Evolutionary conservation across 2,888 invertebrate genomes (phyloP).

Genomic region (Leptopterna dolabrata): DNA sequence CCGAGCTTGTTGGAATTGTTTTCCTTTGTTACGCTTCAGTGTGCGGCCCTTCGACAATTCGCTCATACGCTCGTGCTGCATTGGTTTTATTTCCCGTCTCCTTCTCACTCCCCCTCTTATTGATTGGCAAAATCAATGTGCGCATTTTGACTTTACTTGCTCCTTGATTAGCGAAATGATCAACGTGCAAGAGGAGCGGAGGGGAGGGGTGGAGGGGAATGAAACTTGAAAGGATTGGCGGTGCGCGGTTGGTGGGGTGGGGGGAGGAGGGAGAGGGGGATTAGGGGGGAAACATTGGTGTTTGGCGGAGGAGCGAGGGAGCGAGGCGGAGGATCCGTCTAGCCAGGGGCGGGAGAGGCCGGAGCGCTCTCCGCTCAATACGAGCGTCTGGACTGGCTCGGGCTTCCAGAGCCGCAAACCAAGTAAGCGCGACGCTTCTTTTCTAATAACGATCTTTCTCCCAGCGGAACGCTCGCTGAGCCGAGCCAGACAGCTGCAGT

Average conservation of each 20-base stretch:
- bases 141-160: not conserved
- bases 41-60: no score
- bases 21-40: no score
- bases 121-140: not conserved
- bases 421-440: slow-evolving; percentile 13
- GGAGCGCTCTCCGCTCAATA: not conserved
- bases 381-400: not conserved
- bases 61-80: no score
- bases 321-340: not conserved
- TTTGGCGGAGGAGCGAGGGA: not conserved
- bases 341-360: not conserved
- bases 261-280: not conserved
- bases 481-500: slow-evolving; percentile 22
- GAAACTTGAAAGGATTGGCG: not conserved
- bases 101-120: not conserved
- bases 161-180: slow-evolving; percentile 5
- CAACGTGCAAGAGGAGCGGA: not conserved
- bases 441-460: not conserved
- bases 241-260: not conserved
- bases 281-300: not conserved
- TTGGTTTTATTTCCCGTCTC: no score
- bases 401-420: slow-evolving; percentile 35
- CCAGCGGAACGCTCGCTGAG: slow-evolving; percentile 2
- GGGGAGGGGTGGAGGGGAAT: not conserved
- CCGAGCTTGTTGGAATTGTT: no score